Base-by-base conservation (phyloP, 2,888 invertebrate genomes). In the Sericinus montela region DNA sequence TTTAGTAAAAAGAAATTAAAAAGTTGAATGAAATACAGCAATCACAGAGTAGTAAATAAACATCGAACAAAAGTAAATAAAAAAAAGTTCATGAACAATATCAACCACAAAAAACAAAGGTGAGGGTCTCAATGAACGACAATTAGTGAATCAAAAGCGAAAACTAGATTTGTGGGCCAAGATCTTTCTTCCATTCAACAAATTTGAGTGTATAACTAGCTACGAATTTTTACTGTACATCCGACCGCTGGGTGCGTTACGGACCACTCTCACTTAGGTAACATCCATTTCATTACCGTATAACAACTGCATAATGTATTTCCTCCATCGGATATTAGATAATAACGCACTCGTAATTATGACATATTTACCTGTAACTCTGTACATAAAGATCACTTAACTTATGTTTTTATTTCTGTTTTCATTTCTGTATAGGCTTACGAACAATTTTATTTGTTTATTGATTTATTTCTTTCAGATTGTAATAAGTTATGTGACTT, bases 271-370 rank as follows among this genome's bases (percentile, higher is more conserved):
- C 46, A 45, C 63, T 77, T 79, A 69, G 65, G 67, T 75, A 78
- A 79, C 62, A 59, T 56, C 53, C 61, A 69, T 64, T 62, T 56
- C 67, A 68, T 73, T 75, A 69, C 71, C 44, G 62, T 72, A 67
- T 72, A 69, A 75, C 67, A 65, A 65, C 65, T 42, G 50, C 56
- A 19, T 29, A 37, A 64, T 64, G 60, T 63, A 60, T 63, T 81
- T 82, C 80, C 82, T 80, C 80, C 80, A 78, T 78, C 59, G 47
- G 62, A 48, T 61, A 74, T 78, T 78, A 67, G 72, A 74, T 75
- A 79, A 81, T 71, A 55, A 69, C 63, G 59, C 71, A 72, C 65
- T 67, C 69, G 40, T 8, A 55, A 38, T 57, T 38, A 45, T 48
- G 43, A 34, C 34, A 23, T n/a, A 19, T 11, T 41, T 28, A 7